Conservation (phyloP, 2,797 vertebrate genomes). For the Anabacerthia variegaticeps region DNA sequence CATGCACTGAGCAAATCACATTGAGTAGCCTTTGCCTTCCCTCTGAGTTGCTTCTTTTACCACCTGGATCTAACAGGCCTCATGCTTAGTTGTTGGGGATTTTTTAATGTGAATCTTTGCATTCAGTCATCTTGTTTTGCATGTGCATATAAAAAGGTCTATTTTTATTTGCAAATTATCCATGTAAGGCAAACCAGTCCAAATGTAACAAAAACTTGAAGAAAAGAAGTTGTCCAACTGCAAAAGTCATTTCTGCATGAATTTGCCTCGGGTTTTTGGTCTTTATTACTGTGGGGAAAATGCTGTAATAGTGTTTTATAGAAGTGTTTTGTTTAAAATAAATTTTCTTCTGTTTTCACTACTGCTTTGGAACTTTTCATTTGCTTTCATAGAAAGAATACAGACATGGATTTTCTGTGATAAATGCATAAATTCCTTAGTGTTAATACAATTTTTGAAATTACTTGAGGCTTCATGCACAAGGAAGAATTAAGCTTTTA, state of each 20-base stretch:
- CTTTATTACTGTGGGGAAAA: not conserved
- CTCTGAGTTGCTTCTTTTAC: not conserved
- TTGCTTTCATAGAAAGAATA: not conserved
- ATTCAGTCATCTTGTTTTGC: not conserved
- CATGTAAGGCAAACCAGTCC: not conserved
- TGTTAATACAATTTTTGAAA: not conserved
- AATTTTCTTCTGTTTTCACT: not conserved
- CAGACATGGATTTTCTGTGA: not conserved
- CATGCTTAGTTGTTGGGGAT: fast-evolving
- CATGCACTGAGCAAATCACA: not conserved
- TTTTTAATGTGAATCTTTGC: not conserved
- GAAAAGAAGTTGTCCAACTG: not conserved
- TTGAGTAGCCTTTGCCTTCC: not conserved
- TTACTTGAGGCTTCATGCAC: not conserved
- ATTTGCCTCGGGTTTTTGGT: not conserved
- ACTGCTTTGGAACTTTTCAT: not conserved
- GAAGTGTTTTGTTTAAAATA: not conserved
- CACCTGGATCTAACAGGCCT: not conserved
- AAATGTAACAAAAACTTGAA: not conserved
- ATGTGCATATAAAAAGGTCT: not conserved
- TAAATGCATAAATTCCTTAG: not conserved
- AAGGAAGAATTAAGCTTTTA: not conserved
- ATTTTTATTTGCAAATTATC: constrained; percentile 27
- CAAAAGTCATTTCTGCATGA: not conserved
- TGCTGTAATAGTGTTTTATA: not conserved